Evolutionary conservation across 1,140 invertebrate genomes (phyloP).

Genomic region (Orchesella cincta): DNA sequence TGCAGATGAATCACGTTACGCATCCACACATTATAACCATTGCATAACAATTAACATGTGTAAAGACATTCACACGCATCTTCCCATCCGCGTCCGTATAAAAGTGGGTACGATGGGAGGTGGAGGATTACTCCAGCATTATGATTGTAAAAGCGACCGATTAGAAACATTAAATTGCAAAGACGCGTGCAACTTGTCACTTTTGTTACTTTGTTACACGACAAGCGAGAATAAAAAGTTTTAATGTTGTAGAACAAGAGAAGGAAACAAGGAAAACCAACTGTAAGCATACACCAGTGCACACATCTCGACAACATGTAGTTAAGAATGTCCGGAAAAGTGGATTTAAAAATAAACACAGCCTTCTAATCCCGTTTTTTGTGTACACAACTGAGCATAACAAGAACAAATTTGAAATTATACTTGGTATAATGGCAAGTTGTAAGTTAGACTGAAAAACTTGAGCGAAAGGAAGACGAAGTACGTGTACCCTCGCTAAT

Average conservation of each 20-base stretch:
- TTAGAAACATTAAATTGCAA: background rate
- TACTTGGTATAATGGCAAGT: background rate
- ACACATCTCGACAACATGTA: background rate
- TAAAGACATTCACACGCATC: background rate
- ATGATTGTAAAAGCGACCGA: background rate
- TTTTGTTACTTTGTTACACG: background rate
- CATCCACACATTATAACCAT: background rate
- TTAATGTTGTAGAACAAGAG: background rate
- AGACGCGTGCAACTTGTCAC: background rate
- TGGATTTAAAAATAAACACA: constrained; percentile 16
- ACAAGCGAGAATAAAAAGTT: background rate
- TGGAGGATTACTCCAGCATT: no score
- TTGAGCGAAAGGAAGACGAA: background rate
- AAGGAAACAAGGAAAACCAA: background rate
- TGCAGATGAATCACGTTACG: background rate
- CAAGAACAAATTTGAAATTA: no score
- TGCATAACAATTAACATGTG: background rate
- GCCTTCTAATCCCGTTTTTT: background rate
- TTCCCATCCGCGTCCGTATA: background rate
- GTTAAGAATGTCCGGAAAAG: background rate
- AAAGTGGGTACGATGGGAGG: background rate
- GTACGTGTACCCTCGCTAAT: background rate
- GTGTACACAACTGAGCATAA: no score
- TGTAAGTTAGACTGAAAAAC: background rate
- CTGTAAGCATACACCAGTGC: background rate